These are phyloP conservation scores for Coregonus ussuriensis DNA, from an alignment of 2,797 vertebrate species.

Conservation along the genomic window DNA sequence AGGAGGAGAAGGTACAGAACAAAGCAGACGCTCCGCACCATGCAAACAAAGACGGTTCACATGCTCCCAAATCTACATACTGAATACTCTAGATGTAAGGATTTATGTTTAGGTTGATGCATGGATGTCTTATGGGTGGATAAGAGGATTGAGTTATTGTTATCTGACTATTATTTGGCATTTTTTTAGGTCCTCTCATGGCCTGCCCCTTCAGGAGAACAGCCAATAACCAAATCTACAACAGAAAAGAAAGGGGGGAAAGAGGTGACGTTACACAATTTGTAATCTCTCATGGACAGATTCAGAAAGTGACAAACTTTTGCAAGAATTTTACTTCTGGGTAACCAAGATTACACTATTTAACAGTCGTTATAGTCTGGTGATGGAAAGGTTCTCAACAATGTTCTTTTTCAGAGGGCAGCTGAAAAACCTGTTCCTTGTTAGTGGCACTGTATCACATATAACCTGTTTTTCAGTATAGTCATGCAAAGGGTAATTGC, in stretches of 20 bases:
- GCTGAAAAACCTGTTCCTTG: background rate
- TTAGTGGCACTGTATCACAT: background rate
- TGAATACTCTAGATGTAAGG: background rate
- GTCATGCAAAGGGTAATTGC: too few relatives aligned
- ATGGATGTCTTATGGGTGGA: background rate
- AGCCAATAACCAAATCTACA: constrained; percentile 15
- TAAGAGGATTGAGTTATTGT: background rate
- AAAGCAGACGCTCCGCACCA: too few relatives aligned
- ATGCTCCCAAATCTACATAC: background rate
- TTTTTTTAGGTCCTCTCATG: constrained; percentile 76
- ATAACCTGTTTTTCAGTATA: background rate
- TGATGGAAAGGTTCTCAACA: background rate
- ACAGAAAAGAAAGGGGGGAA: constrained; percentile 60
- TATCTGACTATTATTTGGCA: constrained; percentile 10
- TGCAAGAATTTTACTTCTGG: too few relatives aligned
- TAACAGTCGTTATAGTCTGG: background rate
- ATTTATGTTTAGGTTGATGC: background rate
- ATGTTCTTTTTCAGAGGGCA: background rate
- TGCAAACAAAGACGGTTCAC: background rate
- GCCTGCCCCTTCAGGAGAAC: constrained; percentile 59
- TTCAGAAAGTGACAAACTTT: too few relatives aligned
- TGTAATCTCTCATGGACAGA: background rate
- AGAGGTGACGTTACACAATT: constrained; percentile 49
- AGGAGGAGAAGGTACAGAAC: constrained; percentile 83
- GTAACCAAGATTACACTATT: too few relatives aligned